Conservation (phyloP, 2,113 vertebrate species). For the Gnathonemus longibarbis region DNA sequence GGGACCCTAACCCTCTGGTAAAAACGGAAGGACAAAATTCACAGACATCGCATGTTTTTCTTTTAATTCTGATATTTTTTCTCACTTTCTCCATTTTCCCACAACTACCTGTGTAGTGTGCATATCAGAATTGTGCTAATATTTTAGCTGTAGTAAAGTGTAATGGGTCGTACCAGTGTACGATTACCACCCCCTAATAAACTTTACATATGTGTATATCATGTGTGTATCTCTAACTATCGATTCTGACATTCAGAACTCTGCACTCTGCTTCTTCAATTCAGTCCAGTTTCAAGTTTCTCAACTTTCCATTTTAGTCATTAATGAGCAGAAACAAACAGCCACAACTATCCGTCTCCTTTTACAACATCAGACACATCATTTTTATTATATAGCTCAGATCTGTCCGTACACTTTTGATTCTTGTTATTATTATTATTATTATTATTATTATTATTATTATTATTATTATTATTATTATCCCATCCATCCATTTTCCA, state of each 20-base stretch:
- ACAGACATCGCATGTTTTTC: not conserved
- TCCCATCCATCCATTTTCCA: no score
- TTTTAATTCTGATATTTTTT: not conserved
- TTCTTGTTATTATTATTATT: not conserved
- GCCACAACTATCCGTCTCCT: not conserved
- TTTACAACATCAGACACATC: not conserved
- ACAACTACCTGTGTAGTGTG: not conserved
- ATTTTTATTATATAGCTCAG: not conserved
- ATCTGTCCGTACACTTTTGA: not conserved
- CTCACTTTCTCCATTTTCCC: not conserved
- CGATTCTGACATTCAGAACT: not conserved
- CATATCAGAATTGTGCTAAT: not conserved
- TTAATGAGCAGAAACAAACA: not conserved
- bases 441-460: not conserved
- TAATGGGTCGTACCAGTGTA: not conserved
- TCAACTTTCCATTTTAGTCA: not conserved
- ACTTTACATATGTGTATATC: not conserved
- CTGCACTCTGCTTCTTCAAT: not conserved
- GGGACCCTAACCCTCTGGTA: not conserved
- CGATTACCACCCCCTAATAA: not conserved
- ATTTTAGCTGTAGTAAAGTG: not conserved
- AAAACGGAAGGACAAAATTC: not conserved
- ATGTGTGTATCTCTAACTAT: not conserved
- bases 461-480: not conserved
- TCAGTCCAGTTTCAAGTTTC: not conserved